A percentile compares a stretch with the other conserved stretches of the same genome.
Conservation (phyloP, 2,797 vertebrate genomes). For the Macropodus opercularis region DNA sequence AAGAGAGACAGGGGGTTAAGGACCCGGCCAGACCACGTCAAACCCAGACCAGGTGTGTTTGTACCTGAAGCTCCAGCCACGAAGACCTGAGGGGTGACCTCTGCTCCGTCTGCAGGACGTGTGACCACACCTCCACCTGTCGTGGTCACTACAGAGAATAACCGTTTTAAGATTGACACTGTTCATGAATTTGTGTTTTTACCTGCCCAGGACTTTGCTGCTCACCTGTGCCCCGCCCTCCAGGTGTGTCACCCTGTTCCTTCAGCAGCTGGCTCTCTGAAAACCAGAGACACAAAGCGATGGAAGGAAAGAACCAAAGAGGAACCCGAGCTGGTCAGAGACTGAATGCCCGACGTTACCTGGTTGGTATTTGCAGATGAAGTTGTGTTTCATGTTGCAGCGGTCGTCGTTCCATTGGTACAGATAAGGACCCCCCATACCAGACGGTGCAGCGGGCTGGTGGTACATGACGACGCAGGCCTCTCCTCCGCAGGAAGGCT, state of each 20-base stretch:
- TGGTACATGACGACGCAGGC: conserved; percentile 99
- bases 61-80: conserved; percentile 84
- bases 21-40: background rate
- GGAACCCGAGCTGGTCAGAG: background rate
- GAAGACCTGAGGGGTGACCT: conserved; percentile 82
- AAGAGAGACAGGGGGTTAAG: conserved; percentile 15
- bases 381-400: conserved; percentile 99
- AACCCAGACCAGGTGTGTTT: background rate
- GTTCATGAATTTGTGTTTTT: no score
- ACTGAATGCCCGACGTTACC: conserved; percentile 64
- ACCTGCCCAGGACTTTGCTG: background rate
- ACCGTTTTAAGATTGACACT: background rate
- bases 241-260: conserved; percentile 73
- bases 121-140: conserved; percentile 78
- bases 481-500: conserved; percentile 96
- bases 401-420: conserved; percentile 98
- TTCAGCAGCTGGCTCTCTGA: conserved; percentile 77
- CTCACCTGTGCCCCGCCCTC: conserved; percentile 66
- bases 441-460: conserved; percentile 90
- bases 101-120: conserved; percentile 75
- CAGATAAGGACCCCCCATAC: conserved; percentile 92
- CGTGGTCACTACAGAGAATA: conserved; percentile 74
- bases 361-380: conserved; percentile 95
- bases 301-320: background rate
- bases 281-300: background rate